Base-by-base conservation (phyloP, 2,888 invertebrate genomes). In the Campopleginae sp. region DNA sequence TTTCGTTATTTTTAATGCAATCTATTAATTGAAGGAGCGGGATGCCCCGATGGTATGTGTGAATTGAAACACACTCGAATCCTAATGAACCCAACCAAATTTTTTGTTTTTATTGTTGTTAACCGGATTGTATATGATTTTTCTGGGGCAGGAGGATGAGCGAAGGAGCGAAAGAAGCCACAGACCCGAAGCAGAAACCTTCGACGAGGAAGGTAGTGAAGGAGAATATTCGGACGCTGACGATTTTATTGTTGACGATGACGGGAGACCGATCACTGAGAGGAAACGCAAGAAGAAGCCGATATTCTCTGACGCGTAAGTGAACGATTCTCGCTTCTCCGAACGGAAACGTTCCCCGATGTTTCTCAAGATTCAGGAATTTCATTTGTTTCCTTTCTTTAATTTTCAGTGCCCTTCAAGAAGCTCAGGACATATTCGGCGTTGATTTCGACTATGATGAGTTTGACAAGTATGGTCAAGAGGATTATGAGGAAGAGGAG, bases 211-310 rank as follows among this genome's bases (percentile, higher is more conserved):
- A 86, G 97, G 96, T 88, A 96, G 96, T 54, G 97, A 97, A 89
- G 96, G 96, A 85, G 97, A 97, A 86, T 96, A 96, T 89, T 97
- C 97, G 0, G 98, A 98, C 92, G 97, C 97, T 2, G 98, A 98
- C 94, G 98, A 98, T 93, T 99, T 99, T 93, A 99, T 99, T 92
- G 99, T 99, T 0, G 99, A 98, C 91, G 99, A 98, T 91, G 98
- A 99, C 90, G 98, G 97, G 0, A 95, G 97, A 88, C 98, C 98
- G 0, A 96, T 98, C 79, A 96, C 96, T 8, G 97, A 97, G 87
- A 96, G 96, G 88, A 96, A 96, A 92, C 97, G 96, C 93, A 97
- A 96, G 90, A 95, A 96, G 10, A 96, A 96, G 90, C 97, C 96
- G 12, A 96, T 97, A 88, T 98, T 97, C 90, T 96, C 96, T 79